Evolutionary conservation across 2,888 invertebrate genomes (phyloP).

Genomic region (Diabrotica balteata): DNA sequence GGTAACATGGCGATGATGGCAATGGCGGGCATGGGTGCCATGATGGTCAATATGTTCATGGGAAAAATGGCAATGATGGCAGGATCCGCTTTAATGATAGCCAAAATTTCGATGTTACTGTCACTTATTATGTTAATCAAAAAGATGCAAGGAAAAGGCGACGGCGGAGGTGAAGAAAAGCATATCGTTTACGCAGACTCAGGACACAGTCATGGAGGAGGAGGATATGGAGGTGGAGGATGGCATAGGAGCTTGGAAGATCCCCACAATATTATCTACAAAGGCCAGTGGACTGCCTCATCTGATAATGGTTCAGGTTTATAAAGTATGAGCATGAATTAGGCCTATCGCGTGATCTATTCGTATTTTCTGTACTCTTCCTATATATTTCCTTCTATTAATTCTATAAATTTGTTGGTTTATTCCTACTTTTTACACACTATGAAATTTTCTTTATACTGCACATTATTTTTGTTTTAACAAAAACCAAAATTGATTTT

Average conservation of each 20-base stretch:
- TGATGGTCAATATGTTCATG: constrained; percentile 72
- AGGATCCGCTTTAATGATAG: constrained; percentile 71
- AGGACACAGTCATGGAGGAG: constrained; percentile 51
- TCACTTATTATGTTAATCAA: constrained; percentile 71
- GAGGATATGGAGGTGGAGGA: constrained; percentile 51
- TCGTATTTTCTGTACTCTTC: background rate
- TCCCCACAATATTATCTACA: constrained; percentile 76
- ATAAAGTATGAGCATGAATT: constrained; percentile 38
- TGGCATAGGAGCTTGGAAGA: constrained; percentile 67
- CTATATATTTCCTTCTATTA: background rate
- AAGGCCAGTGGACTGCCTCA: constrained; percentile 62
- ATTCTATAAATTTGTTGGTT: background rate
- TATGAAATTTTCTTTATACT: background rate
- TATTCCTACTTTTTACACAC: background rate
- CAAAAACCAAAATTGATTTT: too few species aligned
- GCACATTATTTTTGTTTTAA: too few species aligned
- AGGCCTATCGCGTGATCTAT: constrained; percentile 9
- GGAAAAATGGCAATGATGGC: constrained; percentile 74
- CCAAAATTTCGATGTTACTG: constrained; percentile 70
- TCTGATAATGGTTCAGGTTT: constrained; percentile 41
- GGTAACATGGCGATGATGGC: constrained; percentile 67
- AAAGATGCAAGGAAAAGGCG: constrained; percentile 64
- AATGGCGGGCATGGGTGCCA: constrained; percentile 69
- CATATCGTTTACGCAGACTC: constrained; percentile 64
- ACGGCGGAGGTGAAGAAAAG: constrained; percentile 61